phyloP scores from a whole-genome alignment of 2,797 vertebrate species.

The Diplodus puntazzo region DNA sequence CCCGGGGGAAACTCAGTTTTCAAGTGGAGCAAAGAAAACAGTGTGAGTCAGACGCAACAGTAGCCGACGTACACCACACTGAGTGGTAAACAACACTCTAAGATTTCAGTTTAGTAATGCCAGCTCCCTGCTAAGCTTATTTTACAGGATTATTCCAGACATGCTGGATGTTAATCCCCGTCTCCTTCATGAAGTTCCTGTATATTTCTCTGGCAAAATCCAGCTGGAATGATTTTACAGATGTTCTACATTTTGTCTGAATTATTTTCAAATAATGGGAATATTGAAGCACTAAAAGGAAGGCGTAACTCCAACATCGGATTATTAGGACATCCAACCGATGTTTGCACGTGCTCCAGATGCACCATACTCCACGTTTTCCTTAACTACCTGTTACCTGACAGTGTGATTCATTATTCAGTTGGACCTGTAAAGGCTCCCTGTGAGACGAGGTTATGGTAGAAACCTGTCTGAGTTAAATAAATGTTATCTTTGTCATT shows the following conservation, averaged over 20 bases:
- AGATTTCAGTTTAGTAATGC: constrained; percentile 41
- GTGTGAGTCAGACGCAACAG: constrained; percentile 38
- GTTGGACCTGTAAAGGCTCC: background rate
- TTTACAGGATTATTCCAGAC: constrained; percentile 51
- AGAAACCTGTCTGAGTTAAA: background rate
- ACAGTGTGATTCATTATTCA: background rate
- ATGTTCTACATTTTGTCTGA: constrained; percentile 15
- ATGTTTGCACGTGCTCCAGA: background rate
- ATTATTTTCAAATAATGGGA: background rate
- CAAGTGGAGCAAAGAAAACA: constrained; percentile 36
- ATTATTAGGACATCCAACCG: background rate
- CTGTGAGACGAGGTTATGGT: background rate
- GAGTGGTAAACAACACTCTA: constrained; percentile 45
- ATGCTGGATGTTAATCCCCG: constrained; percentile 12
- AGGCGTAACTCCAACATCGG: background rate
- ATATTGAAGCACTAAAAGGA: background rate
- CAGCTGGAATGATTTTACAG: background rate
- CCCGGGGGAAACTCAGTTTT: constrained; percentile 43
- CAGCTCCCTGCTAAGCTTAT: constrained; percentile 19
- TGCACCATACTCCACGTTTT: background rate
- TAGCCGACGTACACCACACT: constrained; percentile 23
- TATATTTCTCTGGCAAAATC: constrained; percentile 1
- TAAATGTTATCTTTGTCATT: background rate
- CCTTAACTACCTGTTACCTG: no score
- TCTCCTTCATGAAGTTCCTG: background rate